Base-by-base conservation (phyloP, 2,113 vertebrate genomes). In the Gorsachius goisagi region DNA sequence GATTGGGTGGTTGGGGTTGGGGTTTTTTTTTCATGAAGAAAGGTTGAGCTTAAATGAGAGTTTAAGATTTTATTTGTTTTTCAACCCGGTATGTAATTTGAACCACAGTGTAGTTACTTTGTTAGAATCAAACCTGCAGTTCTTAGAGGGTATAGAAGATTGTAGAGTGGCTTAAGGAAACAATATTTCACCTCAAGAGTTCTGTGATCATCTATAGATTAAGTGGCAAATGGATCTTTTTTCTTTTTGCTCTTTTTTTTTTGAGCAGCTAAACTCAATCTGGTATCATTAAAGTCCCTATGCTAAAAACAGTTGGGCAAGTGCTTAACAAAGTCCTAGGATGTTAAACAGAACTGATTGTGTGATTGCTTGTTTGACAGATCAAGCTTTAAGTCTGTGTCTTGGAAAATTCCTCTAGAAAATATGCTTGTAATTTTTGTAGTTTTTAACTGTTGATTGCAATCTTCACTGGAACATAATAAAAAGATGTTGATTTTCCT, bases 31-130 rank as follows among this genome's bases (percentile, higher is more conserved):
- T 68, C 67, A 53, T 93, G 45, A 95, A 59, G 88, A 94, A 97
- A 95, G 49, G 62, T 58, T 89, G 79, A 88, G 35, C 55, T 97
- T 97, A 97, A 97, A 94, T 97, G 78, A 86, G 89, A 95, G 41
- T 97, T 96, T 95, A 87, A 47, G 62, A 23, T 91, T 97, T 95
- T 95, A 60, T 96, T 91, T 97, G 45, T 80, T 96, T 94, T 95
- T 88, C 58, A 97, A 66, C 62, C 12, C 41, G 77, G 66, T 72
- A 49, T 90, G 55, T 92, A 92, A 97, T 97, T 96, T 92, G 62
- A 96, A 95, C 82, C 80, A 18, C 55, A 92, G n/a, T 68, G 59
- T 85, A 91, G 66, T 96, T 85, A 81, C 35, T 92, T 95, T 77
- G 78, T 32, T 71, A 78, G 75, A 76, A 86, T 76, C 64, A 84